phyloP scores from a whole-genome alignment of 2,797 vertebrate genomes.

The Acanthurus tractus region DNA sequence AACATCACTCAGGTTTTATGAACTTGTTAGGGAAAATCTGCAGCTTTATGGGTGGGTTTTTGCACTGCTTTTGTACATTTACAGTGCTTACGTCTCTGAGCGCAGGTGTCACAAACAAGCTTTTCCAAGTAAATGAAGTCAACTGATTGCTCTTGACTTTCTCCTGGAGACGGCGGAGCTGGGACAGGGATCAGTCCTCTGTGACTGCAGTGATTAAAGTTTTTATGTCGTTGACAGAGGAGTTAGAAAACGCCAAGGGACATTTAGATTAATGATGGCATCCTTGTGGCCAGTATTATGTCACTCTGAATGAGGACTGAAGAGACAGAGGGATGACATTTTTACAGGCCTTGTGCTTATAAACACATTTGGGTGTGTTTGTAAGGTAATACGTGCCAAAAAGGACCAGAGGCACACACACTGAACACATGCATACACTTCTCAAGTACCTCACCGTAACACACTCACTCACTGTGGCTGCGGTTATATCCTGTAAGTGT shows the following conservation, averaged over 20 bases:
- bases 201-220: constrained; percentile 69
- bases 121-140: constrained; percentile 82
- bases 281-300: constrained; percentile 77
- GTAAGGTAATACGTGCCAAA: constrained; percentile 50
- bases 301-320: constrained; percentile 78
- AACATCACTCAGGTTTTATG: constrained; percentile 73
- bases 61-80: constrained; percentile 55
- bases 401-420: constrained; percentile 28
- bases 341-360: constrained; percentile 72
- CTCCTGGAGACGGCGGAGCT: constrained; percentile 67
- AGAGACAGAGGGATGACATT: constrained; percentile 78
- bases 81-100: constrained; percentile 70
- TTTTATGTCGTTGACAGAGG: constrained; percentile 79
- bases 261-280: constrained; percentile 79
- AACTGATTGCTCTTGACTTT: constrained; percentile 81
- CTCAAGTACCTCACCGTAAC: constrained; percentile 51
- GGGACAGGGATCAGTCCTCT: constrained; percentile 73
- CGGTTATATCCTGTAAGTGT: constrained; percentile 70
- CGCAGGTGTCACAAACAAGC: constrained; percentile 82
- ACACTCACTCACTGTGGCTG: constrained; percentile 55
- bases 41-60: constrained; percentile 63
- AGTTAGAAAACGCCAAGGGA: constrained; percentile 77
- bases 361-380: constrained; percentile 73
- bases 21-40: constrained; percentile 66
- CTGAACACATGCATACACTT: constrained; percentile 44